phyloP scores from a whole-genome alignment of 2,888 invertebrate species.

The Drosophila rellima region DNA sequence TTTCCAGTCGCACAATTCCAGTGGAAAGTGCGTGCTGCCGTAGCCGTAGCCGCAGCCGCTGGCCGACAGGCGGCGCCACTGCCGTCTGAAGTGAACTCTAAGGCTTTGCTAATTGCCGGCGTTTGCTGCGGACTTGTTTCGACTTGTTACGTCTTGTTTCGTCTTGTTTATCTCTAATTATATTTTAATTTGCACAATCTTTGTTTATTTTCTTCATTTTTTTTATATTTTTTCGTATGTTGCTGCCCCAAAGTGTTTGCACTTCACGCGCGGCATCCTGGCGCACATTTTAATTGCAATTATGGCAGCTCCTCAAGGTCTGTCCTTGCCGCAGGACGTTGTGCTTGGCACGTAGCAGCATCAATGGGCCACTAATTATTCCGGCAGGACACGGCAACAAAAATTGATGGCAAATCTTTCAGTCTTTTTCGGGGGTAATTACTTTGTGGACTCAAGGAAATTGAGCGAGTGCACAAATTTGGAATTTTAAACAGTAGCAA shows the following conservation, averaged over 20 bases:
- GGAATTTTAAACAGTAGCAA: conserved; percentile 70
- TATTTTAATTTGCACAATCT: conserved; percentile 77
- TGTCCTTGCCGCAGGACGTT: conserved; percentile 77
- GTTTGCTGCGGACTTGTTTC: conserved; percentile 24
- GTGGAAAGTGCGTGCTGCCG: conserved; percentile 74
- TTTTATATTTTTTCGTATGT: conserved; percentile 19
- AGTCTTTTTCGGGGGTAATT: conserved; percentile 70
- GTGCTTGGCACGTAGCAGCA: conserved; percentile 66
- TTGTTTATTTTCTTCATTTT: conserved; percentile 29
- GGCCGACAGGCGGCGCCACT: conserved; percentile 72
- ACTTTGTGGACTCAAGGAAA: conserved; percentile 82
- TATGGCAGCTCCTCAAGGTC: conserved; percentile 57
- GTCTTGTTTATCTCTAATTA: conserved; percentile 82
- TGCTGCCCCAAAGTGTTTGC: conserved; percentile 71
- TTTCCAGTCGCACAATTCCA: conserved; percentile 72
- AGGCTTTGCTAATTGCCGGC: conserved; percentile 57
- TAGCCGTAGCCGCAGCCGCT: conserved; percentile 55
- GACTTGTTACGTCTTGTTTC: conserved; percentile 35
- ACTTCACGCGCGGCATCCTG: conserved; percentile 63
- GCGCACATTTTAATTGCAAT: conserved; percentile 79
- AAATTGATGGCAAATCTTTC: conserved; percentile 70
- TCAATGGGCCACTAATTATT: conserved; percentile 79
- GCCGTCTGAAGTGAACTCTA: conserved; percentile 10
- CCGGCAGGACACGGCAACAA: conserved; percentile 56
- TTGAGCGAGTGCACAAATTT: conserved; percentile 82